Evolutionary conservation across 37 sponge, comb jelly and placozoan species (phyloP).

Genomic region (Hormiphora californensis): DNA sequence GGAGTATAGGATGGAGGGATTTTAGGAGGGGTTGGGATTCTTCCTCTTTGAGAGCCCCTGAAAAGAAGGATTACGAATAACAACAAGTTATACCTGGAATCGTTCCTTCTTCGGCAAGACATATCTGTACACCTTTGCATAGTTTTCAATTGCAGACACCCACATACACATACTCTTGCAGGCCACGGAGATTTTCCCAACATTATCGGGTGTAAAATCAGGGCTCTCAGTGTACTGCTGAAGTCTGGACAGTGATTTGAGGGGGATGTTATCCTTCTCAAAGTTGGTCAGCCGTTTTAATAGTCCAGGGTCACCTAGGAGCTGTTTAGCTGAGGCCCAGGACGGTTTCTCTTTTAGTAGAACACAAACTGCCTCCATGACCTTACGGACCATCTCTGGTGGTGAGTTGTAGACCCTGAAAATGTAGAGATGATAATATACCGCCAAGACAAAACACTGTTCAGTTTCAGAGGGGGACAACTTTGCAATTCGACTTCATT

Average conservation of each 20-base stretch:
- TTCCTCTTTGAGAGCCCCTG: no score
- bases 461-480: no score
- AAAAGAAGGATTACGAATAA: no score
- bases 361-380: slow-evolving; percentile 73
- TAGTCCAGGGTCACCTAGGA: slow-evolving; percentile 60
- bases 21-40: no score
- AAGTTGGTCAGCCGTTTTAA: slow-evolving; percentile 58
- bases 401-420: slow-evolving; percentile 63
- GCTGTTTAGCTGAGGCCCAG: slow-evolving; percentile 65
- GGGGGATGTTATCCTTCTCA: slow-evolving; percentile 61
- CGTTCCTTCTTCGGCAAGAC: slow-evolving; percentile 44
- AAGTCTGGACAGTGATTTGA: slow-evolving; percentile 61
- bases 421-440: no score
- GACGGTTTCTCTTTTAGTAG: slow-evolving; percentile 66
- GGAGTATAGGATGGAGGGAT: not conserved
- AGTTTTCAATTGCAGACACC: slow-evolving; percentile 72
- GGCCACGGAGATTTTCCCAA: slow-evolving; percentile 65
- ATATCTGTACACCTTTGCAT: slow-evolving; percentile 58
- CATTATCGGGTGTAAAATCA: slow-evolving; percentile 62
- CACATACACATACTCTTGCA: slow-evolving; percentile 76
- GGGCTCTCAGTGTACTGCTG: slow-evolving; percentile 59
- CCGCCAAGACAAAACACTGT: no score
- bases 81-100: slow-evolving; percentile 50
- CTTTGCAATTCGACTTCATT: no score
- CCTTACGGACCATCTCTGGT: slow-evolving; percentile 70